A percentile compares a stretch with the other conserved stretches of the same genome.
Conservation (phyloP, 2,888 invertebrate species). For the Spodoptera exigua region DNA sequence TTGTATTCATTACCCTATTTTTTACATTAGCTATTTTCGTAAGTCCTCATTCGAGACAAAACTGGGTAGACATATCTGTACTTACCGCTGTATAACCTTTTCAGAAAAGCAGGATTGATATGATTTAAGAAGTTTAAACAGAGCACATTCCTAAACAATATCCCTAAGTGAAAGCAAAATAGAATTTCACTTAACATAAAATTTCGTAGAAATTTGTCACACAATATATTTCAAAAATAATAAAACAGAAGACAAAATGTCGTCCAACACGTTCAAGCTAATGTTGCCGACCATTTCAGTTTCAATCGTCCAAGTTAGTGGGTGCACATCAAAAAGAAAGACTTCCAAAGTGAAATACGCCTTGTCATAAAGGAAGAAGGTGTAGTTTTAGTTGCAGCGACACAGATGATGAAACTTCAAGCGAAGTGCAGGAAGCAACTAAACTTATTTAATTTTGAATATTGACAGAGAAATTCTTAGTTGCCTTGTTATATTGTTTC, state of each 20-base stretch:
- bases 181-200: too few species aligned
- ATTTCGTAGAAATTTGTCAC: too few species aligned
- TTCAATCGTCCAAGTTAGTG: constrained; percentile 31
- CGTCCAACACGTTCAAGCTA: constrained; percentile 23
- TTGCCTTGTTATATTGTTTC: constrained; percentile 12
- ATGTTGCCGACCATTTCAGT: constrained; percentile 45
- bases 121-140: too few species aligned
- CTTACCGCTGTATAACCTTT: too few species aligned
- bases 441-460: constrained; percentile 47
- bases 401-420: constrained; percentile 8
- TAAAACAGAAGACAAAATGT: constrained; percentile 23
- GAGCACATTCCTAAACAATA: too few species aligned
- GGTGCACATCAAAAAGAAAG: constrained; percentile 39
- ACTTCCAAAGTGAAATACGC: constrained; percentile 15
- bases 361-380: background rate
- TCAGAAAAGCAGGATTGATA: too few species aligned
- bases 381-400: background rate
- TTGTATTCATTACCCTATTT: background rate
- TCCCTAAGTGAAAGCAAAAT: too few species aligned
- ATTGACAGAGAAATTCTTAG: constrained; percentile 37
- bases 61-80: too few species aligned
- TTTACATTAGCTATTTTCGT: too few species aligned
- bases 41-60: too few species aligned
- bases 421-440: constrained; percentile 16
- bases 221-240: constrained; percentile 14